Evolutionary conservation across 2,797 vertebrate species (phyloP), one percentile per base, ranked within the genome.

Genomic region (Anisognathus igniventris): DNA sequence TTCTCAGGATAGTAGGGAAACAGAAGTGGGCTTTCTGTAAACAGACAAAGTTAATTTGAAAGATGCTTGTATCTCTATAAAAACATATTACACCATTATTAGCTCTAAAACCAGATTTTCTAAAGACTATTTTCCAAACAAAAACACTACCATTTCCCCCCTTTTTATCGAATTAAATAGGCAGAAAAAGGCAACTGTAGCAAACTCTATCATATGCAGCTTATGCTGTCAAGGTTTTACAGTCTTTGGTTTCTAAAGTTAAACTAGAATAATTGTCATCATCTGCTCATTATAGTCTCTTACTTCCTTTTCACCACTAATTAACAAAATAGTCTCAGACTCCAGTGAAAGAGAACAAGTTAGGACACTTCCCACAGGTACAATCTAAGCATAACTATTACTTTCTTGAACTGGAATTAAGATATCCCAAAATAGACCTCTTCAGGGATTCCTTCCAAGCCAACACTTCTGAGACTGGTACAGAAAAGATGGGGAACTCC

Each of bases 1-100:
- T 99, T 99, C 96, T 99, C 98, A 56, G 99, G 99, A 95, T 98
- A 99, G 48, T 99, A 99, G 40, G 99, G 99, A 97, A 99, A 99
- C 92, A 99, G 98, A 97, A 99, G 96, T 6, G 99, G 98, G 83
- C 99, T 99, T 96, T 99, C 99, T 99, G 96, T 65, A 96, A 96
- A 92, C 12, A 93, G 51, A 89, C 33, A n/a, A 86, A 68, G 27
- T 14, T 73, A 4, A 21, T 88, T 61, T 50, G 0, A 39, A 62
- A 76, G 58, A 72, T 25, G 6, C 5, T 71, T 71, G 3, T 28
- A n/a, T 15, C 13, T 39, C 57, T 58, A 12, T 16, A 44, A 64
- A 92, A 86, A 35, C 7, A 53, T 17, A 48, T 13, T 18, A 45
- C 7, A 57, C 23, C 6, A 8, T 35, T 77, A 40, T 12, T 74